Evolutionary conservation across 2,113 vertebrate species (phyloP), one percentile per base, ranked within the genome.

Genomic region (Dicerorhinus sumatrensis): DNA sequence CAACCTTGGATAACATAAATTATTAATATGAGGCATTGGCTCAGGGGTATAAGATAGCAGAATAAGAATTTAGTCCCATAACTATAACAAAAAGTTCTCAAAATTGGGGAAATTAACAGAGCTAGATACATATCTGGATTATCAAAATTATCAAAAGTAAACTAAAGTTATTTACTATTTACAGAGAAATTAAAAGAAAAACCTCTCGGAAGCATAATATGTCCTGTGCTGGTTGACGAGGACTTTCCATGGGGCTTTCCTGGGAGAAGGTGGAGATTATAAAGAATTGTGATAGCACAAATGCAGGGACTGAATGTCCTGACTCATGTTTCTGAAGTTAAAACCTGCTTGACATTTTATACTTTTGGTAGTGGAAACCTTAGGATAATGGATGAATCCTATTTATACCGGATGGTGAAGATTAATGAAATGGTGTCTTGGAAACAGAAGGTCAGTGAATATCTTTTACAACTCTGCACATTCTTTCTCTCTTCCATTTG

Each of bases 321-420:
- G 81, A 56, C 51, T 91, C 18, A 17, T 70, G 42, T 87, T 96
- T 91, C 70, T 88, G 23, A 95, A 81, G 91, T 94, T 92, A 93
- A 96, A 96, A 91, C 48, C 54, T 91, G 27, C 73, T 95, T 98
- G 84, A 89, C 72, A 85, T 97, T 95, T 98, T 96, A 85, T 82
- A 93, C 29, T 39, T 95, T 80, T 72, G 39, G 31, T 81, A 54
- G 76, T 85, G 51, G 63, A 97, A 95, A 97, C 33, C 39, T 94
- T 92, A 81, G 17, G 92, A 89, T 97, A 97, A 97, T 97, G 90
- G 83, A 97, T 98, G 83, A 96, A 96, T 98, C 90, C 79, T 90
- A 81, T 97, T 97, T 93, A 95, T 75, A 83, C 63, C 8, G 1
- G 51, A 77, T 96, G 67, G 87, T 94, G 51, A 97, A 96, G 91